Evolutionary conservation across 2,113 vertebrate species (phyloP).

Genomic region (Xyrauchen texanus): DNA sequence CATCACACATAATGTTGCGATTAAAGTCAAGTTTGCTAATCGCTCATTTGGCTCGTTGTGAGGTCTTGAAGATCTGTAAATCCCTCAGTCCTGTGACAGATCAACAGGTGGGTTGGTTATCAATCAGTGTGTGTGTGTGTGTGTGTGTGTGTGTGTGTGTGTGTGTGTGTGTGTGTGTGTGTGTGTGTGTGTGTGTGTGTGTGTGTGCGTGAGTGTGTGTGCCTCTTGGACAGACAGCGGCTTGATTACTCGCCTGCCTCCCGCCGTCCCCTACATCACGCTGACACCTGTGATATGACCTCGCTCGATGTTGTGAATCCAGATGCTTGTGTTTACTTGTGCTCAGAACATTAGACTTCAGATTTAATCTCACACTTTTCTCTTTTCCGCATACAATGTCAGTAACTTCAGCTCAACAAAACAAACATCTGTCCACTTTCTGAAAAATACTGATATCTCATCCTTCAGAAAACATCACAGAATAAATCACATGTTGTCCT

Average conservation of each 20-base stretch:
- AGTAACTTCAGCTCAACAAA: no score
- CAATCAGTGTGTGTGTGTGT: no score
- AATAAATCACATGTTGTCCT: no score
- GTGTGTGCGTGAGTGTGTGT: conserved; percentile 85
- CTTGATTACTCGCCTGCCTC: conserved; percentile 85
- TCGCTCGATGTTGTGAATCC: not conserved
- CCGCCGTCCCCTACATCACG: conserved; percentile 78
- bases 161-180: conserved; percentile 82
- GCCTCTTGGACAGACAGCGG: conserved; percentile 86
- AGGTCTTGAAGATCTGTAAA: conserved; percentile 74
- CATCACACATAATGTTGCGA: no score
- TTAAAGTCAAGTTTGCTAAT: conserved; percentile 83
- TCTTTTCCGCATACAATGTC: no score
- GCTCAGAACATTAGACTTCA: not conserved
- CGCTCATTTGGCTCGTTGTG: conserved; percentile 81
- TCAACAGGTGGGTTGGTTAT: no score
- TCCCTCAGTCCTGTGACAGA: conserved; percentile 67
- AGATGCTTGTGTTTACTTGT: not conserved
- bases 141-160: conserved; percentile 80
- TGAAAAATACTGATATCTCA: not conserved
- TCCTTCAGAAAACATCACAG: no score
- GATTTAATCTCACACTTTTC: not conserved
- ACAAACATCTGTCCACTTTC: no score
- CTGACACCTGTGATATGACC: conserved; percentile 65
- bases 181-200: conserved; percentile 74